Conservation (phyloP, 2,113 vertebrate genomes). For the Notiomystis cincta region DNA sequence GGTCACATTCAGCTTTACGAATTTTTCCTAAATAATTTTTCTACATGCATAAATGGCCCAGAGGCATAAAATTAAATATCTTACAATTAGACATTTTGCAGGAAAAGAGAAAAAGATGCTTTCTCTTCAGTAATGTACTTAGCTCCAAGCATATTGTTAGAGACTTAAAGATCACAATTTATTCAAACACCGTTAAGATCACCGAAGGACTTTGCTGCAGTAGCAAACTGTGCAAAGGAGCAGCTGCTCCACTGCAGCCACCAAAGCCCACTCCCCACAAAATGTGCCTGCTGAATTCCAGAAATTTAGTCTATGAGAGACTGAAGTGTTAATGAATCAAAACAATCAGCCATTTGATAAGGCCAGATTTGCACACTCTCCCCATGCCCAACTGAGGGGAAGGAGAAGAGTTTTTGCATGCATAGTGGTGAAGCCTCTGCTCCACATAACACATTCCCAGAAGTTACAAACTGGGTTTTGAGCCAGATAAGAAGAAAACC, state of each 20-base stretch:
- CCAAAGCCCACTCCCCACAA: background rate
- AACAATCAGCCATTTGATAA: background rate
- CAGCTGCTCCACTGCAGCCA: background rate
- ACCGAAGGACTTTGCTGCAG: background rate
- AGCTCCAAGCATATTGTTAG: background rate
- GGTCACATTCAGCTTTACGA: background rate
- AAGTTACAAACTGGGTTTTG: background rate
- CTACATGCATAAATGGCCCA: background rate
- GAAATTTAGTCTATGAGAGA: background rate
- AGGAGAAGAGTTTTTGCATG: background rate
- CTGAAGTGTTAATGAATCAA: background rate
- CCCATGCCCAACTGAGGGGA: background rate
- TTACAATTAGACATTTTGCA: background rate
- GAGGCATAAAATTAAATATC: background rate
- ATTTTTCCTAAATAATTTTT: background rate
- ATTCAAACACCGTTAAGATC: background rate
- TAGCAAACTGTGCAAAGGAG: background rate
- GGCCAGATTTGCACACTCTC: background rate
- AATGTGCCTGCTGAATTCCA: background rate
- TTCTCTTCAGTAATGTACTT: background rate
- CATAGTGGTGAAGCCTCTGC: background rate
- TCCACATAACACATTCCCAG: background rate
- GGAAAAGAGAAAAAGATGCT: background rate
- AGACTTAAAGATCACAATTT: background rate
- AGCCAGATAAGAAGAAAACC: background rate